Evolutionary conservation across 2,797 vertebrate genomes (phyloP).

Genomic region (Pagetopsis macropterus): DNA sequence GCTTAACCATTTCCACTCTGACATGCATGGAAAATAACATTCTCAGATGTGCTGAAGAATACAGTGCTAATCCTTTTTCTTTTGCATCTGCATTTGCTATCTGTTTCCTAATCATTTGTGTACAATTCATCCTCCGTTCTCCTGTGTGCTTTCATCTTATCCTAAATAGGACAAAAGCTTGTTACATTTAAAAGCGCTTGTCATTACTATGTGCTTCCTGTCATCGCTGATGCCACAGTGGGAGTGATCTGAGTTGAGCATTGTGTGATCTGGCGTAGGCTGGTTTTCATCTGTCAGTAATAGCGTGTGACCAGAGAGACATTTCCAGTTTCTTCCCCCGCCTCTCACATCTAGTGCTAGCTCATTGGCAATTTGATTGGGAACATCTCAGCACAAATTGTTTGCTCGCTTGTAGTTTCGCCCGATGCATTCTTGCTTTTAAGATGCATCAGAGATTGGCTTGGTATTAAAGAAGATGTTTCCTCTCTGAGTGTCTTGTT

Average conservation of each 20-base stretch:
- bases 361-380: conserved; percentile 55
- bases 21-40: conserved; percentile 12
- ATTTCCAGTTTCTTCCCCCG: conserved; percentile 37
- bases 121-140: conserved; percentile 31
- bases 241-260: conserved; percentile 68
- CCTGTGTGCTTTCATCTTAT: conserved; percentile 54
- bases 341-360: conserved; percentile 50
- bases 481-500: conserved; percentile 34
- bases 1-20: conserved; percentile 42
- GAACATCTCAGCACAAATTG: conserved; percentile 58
- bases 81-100: conserved; percentile 27
- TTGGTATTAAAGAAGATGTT: conserved; percentile 28
- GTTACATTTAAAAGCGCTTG: conserved; percentile 63
- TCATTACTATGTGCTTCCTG: conserved; percentile 65
- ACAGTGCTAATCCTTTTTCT: conserved; percentile 33
- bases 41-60: conserved; percentile 25
- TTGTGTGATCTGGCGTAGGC: conserved; percentile 72
- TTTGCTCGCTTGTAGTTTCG: conserved; percentile 34
- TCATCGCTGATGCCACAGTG: conserved; percentile 63
- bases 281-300: conserved; percentile 76
- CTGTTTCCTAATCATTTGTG: conserved; percentile 46
- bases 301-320: conserved; percentile 62
- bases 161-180: conserved; percentile 67
- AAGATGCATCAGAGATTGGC: conserved; percentile 29
- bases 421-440: conserved; percentile 42